Percentiles rank a stretch among this genome's conserved stretches.
These are phyloP conservation scores for Catharus bicknelli DNA, from an alignment of 2,113 vertebrate species.

Conservation along the genomic window DNA sequence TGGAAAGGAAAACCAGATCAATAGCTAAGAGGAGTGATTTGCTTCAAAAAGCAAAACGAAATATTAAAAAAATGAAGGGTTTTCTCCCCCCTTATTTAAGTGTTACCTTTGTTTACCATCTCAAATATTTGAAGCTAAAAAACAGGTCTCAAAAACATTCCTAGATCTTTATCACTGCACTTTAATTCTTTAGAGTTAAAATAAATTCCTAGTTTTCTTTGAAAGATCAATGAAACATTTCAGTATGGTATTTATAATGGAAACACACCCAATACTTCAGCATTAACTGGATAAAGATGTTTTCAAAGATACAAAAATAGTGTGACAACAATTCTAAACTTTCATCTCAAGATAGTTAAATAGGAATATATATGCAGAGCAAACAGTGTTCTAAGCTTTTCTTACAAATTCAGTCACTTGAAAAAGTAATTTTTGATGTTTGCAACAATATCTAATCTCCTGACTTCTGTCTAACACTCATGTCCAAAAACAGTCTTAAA, in stretches of 20 bases:
- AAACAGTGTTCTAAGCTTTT: background rate
- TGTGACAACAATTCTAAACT: accelerated
- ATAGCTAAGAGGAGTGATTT: background rate
- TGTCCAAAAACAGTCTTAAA: background rate
- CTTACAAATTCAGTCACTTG: background rate
- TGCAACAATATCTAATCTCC: background rate
- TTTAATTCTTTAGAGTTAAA: background rate
- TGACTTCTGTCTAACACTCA: background rate
- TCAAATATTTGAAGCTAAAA: background rate
- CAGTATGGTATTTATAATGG: background rate
- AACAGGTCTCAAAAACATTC: background rate
- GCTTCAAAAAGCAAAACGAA: background rate
- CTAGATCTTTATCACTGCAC: background rate
- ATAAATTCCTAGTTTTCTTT: background rate
- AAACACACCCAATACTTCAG: background rate
- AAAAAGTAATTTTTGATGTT: background rate
- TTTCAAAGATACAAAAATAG: background rate
- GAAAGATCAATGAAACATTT: background rate
- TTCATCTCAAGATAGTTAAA: background rate
- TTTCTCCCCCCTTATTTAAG: background rate
- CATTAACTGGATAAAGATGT: background rate
- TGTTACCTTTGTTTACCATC: background rate
- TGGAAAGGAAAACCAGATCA: background rate
- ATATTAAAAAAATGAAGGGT: background rate
- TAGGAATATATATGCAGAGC: background rate